Conservation (phyloP, 2,888 invertebrate genomes). For the Catonia carolina region DNA sequence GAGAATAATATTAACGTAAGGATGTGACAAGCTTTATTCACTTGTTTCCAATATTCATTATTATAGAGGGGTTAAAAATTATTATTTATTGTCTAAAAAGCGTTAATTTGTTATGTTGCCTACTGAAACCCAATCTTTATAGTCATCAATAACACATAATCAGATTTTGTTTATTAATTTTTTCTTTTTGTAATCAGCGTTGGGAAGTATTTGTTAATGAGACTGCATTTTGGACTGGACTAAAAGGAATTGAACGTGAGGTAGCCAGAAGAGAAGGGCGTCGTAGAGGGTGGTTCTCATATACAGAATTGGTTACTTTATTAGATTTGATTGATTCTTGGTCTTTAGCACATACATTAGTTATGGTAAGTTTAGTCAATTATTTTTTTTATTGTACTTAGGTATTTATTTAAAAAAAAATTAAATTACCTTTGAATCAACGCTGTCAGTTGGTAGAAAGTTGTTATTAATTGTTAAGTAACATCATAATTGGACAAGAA, state of each 20-base stretch:
- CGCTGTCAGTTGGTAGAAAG: neutral
- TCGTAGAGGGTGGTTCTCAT: constrained; percentile 74
- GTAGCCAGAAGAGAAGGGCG: constrained; percentile 67
- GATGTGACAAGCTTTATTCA: no score
- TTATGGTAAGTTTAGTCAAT: constrained; percentile 40
- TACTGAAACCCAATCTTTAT: no score
- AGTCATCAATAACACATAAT: no score
- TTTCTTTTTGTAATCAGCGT: no score
- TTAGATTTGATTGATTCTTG: constrained; percentile 45
- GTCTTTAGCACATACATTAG: constrained; percentile 47
- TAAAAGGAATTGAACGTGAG: constrained; percentile 60
- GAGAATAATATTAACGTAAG: no score
- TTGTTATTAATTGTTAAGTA: no score
- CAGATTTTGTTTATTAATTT: no score
- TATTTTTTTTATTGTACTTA: neutral
- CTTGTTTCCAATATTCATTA: no score
- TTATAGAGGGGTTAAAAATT: no score
- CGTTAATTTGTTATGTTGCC: no score
- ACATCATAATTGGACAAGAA: no score
- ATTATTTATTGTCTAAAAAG: no score
- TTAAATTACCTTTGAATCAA: neutral
- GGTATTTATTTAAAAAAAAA: neutral
- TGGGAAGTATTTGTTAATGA: constrained; percentile 81
- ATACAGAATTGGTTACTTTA: constrained; percentile 63
- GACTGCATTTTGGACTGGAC: constrained; percentile 64